Conservation (phyloP, 2,888 invertebrate genomes). For the Calameuta pallipes region DNA sequence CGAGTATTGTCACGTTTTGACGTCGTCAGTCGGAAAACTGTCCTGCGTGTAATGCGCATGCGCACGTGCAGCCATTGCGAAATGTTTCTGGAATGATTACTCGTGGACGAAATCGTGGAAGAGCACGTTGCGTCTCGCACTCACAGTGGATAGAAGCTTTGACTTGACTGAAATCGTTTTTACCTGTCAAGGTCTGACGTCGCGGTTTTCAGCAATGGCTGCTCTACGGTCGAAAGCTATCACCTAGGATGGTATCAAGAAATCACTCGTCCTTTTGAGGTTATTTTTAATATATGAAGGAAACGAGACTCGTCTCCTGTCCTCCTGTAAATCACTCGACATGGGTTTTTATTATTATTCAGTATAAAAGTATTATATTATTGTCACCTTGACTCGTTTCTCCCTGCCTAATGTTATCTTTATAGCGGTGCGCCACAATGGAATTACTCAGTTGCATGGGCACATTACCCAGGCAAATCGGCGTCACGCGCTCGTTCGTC, state of each 20-base stretch:
- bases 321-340: neutral
- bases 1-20: neutral
- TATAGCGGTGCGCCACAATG: constrained; percentile 27
- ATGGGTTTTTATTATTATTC: neutral
- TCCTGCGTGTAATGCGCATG: neutral
- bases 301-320: neutral
- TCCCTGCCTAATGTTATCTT: constrained; percentile 26
- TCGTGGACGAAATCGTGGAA: neutral
- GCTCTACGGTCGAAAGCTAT: neutral
- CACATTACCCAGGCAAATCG: constrained; percentile 29
- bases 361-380: neutral
- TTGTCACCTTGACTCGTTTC: constrained; percentile 27
- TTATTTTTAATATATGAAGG: neutral
- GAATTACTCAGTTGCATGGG: constrained; percentile 20
- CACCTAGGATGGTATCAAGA: neutral
- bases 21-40: neutral
- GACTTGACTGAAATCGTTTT: neutral
- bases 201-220: no score
- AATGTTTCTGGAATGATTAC: neutral
- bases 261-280: neutral
- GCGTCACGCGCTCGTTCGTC: constrained; percentile 28
- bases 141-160: neutral
- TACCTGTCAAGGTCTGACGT: neutral
- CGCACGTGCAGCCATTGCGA: neutral
- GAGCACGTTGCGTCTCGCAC: neutral